Conservation (phyloP, 2,797 vertebrate genomes). For the Novumbra hubbsi region DNA sequence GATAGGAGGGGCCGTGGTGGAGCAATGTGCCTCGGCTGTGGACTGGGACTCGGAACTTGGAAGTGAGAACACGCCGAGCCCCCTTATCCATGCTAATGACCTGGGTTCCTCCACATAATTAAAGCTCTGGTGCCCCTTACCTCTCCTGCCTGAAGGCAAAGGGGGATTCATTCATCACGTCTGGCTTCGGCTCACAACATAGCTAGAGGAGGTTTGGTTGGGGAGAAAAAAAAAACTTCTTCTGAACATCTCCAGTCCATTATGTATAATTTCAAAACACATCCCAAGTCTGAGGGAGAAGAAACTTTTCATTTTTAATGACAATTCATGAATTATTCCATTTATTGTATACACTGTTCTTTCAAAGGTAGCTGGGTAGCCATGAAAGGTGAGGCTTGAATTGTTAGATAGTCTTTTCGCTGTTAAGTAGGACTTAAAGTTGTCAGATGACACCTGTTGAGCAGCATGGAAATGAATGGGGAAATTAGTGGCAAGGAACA, state of each 20-base stretch:
- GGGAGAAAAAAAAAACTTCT: slow-evolving; percentile 68
- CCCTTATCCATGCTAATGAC: slow-evolving; percentile 70
- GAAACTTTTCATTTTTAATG: slow-evolving; percentile 99
- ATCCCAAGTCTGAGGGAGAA: slow-evolving; percentile 93
- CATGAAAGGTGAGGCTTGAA: slow-evolving; percentile 93
- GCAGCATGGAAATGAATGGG: slow-evolving; percentile 41
- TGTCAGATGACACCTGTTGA: slow-evolving; percentile 70
- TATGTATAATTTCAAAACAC: slow-evolving; percentile 97
- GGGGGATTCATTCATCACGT: slow-evolving; percentile 25
- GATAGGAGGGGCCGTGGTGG: slow-evolving; percentile 57
- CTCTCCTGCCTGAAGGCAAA: slow-evolving; percentile 63
- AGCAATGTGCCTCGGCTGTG: slow-evolving; percentile 62
- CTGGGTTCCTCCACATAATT: slow-evolving; percentile 69
- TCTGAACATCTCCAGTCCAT: slow-evolving; percentile 97
- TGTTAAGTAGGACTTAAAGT: slow-evolving; percentile 47
- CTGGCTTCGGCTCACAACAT: slow-evolving; percentile 27
- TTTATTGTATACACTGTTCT: slow-evolving; percentile 96
- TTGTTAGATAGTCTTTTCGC: slow-evolving; percentile 79
- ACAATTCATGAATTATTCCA: slow-evolving; percentile 99
- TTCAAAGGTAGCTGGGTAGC: slow-evolving; percentile 91
- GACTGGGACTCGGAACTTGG: slow-evolving; percentile 54
- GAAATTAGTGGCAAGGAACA: slow-evolving; percentile 40
- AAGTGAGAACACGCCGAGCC: slow-evolving; percentile 34
- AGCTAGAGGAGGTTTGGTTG: slow-evolving; percentile 85
- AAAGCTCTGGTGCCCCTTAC: slow-evolving; percentile 54